Evolutionary conservation across 2,888 invertebrate species (phyloP).

Genomic region (Luperina nickerlii): DNA sequence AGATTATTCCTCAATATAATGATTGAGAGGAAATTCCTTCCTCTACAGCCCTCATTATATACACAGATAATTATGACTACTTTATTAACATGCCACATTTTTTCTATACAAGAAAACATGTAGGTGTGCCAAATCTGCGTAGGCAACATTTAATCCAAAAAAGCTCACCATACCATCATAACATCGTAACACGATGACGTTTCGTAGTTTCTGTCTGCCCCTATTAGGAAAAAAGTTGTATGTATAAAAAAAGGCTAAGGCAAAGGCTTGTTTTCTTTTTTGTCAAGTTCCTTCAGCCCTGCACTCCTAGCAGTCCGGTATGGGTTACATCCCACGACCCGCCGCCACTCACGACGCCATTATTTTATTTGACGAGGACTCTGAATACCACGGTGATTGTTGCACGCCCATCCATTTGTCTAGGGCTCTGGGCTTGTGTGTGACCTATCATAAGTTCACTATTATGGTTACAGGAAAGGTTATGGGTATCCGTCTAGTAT

Average conservation of each 20-base stretch:
- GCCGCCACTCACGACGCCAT: conserved; percentile 68
- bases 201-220: not conserved
- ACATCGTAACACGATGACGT: not conserved
- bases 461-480: not conserved
- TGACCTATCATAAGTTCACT: conserved; percentile 9
- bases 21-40: not conserved
- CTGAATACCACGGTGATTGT: conserved; percentile 53
- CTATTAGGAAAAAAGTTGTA: not conserved
- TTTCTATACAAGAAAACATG: not conserved
- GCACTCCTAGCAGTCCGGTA: conserved; percentile 36
- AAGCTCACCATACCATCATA: not conserved
- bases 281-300: conserved; percentile 39
- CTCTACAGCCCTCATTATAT: not conserved
- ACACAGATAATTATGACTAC: not conserved
- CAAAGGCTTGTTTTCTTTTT: not conserved
- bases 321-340: conserved; percentile 69
- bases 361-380: conserved; percentile 63
- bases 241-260: too few relatives aligned
- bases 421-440: not conserved
- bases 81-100: not conserved
- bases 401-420: conserved; percentile 47
- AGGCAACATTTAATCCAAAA: not conserved
- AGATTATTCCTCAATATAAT: not conserved
- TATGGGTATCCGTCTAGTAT: not conserved
- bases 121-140: too few relatives aligned